Base-by-base conservation (phyloP, 2,797 vertebrate species). In the Fistularia tabacaria region DNA sequence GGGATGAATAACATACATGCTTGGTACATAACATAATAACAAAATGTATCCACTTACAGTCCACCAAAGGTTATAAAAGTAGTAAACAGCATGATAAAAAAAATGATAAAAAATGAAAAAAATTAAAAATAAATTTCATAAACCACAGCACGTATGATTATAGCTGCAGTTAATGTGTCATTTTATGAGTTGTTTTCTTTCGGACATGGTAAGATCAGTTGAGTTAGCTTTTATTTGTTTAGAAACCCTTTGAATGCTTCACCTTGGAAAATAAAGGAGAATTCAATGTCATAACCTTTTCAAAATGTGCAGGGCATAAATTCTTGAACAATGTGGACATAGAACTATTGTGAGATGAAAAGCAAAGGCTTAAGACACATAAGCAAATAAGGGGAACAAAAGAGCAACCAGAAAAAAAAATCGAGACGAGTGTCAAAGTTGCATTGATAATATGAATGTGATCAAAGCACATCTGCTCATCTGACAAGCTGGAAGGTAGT, bases 11-110 rank as follows among this genome's bases (percentile, higher is more conserved):
- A 25, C 54, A 49, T 49, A n/a, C n/a, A n/a, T n/a, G n/a, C n/a
- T n/a, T n/a, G n/a, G n/a, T n/a, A n/a, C n/a, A n/a, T n/a, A n/a
- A n/a, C n/a, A n/a, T n/a, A n/a, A n/a, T n/a, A n/a, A n/a, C n/a
- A n/a, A n/a, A n/a, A n/a, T n/a, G 61, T 60, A 49, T 36, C n/a
- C 49, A 67, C 51, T 54, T 51, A 14, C 55, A 59, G 52, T 14
- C 45, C 14, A 38, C 49, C 49, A 25, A 45, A 58, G 15, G 44
- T 41, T 15, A 51, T 42, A 48, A 38, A 49, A 51, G 52, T 39
- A 51, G 49, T 57, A 59, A 58, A 64, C 54, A 55, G 14, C 43
- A 44, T 56, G 37, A 36, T 11, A 42, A 25, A 5, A n/a, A n/a
- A n/a, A n/a, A n/a, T n/a, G n/a, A n/a, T n/a, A 25, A 25, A 25